These are phyloP conservation scores for Chondrosia reniformis DNA, from an alignment of 37 sponge, comb jelly and placozoan genomes.

Conservation along the genomic window DNA sequence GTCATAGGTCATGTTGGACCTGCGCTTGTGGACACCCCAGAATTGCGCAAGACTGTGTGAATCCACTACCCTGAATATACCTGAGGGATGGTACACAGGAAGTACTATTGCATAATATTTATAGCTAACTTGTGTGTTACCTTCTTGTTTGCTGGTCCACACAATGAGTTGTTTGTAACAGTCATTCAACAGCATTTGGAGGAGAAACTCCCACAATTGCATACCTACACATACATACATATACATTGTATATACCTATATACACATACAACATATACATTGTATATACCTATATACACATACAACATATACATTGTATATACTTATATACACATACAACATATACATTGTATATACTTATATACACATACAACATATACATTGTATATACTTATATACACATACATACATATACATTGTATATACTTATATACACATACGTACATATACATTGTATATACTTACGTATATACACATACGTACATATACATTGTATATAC, in stretches of 20 bases:
- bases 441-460: not conserved
- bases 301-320: not conserved
- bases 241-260: not conserved
- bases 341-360: not conserved
- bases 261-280: not conserved
- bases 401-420: not conserved
- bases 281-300: not conserved
- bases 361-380: not conserved
- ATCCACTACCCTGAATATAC: conserved; percentile 58
- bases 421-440: not conserved
- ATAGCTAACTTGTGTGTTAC: too few relatives aligned
- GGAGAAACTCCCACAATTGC: too few relatives aligned
- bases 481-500: not conserved
- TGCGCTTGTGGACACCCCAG: conserved; percentile 66
- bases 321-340: not conserved
- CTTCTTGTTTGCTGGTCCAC: too few relatives aligned
- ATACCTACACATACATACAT: not conserved
- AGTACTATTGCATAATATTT: too few relatives aligned
- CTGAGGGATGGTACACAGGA: too few relatives aligned
- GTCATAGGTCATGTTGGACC: conserved; percentile 66
- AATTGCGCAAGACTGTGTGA: conserved; percentile 61
- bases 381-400: not conserved
- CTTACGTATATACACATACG: not conserved
- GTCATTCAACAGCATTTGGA: too few relatives aligned
- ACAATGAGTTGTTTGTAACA: too few relatives aligned